Evolutionary conservation across 1,140 invertebrate genomes (phyloP), one percentile per base, ranked within the genome.

Genomic region (Drosophila tani): DNA sequence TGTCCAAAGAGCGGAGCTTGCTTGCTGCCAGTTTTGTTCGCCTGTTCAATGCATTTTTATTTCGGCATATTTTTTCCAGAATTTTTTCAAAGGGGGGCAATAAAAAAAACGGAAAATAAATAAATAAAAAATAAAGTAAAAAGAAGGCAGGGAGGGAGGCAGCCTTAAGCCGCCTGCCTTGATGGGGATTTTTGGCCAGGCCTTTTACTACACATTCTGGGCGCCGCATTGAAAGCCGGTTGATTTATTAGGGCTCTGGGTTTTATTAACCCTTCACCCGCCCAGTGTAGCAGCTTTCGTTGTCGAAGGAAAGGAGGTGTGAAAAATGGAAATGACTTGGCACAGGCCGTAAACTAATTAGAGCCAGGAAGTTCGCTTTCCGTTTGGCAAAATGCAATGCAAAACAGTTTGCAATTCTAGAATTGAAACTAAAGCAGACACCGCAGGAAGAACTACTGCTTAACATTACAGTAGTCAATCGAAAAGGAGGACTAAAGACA

Each of bases 11-110:
- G 2, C 8, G 73, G 14, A 15, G 51, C 51, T 35, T 55, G 51
- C 69, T 50, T 87, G 59, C 64, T 86, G 51, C 5, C 0, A 19
- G 51, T 68, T 75, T 82, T 86, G 82, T 15, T 41, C 64, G 79
- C 83, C 83, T 86, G 83, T 76, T 86, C 65, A 47, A 79, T 75
- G 79, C 70, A 82, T 86, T 85, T 85, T 85, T 86, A 82, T 82
- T 85, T 85, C 46, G 60, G 62, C 79, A 75, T 47, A 79, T 79
- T 86, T 86, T 86, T 86, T 78, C 70, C 15, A 70, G 35, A 63
- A 47, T 41, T 71, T 68, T 62, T 68, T 47, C 2, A 17, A 49
- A 9, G 38, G 46, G 35, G 60, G 60, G 14, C 35, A 27, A 6
- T n/a, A 49, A 53, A 32, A 3, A 24, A 47, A 63, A 41, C 27